Percentiles rank a stretch among this genome's conserved stretches.
phyloP scores from a whole-genome alignment of 2,797 vertebrate species.

The Labeo calbasu region DNA sequence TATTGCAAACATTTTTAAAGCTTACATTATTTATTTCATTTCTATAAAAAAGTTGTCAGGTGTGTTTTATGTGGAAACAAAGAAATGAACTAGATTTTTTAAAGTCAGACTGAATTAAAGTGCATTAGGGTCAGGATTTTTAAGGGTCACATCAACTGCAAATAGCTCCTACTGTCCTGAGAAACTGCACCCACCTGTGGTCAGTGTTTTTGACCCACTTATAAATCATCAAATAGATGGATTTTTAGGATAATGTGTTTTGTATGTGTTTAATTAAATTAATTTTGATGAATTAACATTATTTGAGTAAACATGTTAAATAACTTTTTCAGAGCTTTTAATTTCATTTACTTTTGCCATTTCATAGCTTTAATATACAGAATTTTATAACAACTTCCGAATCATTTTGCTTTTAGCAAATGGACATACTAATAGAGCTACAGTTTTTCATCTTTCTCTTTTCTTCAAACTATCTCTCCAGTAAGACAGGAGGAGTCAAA shows the following conservation, averaged over 20 bases:
- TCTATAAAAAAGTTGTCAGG: not conserved
- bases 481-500: not conserved
- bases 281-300: not conserved
- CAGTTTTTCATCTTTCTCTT: not conserved
- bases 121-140: not conserved
- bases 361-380: not conserved
- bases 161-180: not conserved
- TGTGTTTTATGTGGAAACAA: not conserved
- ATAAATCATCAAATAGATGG: not conserved
- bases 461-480: not conserved
- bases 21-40: not conserved
- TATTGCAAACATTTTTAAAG: constrained; percentile 9
- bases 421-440: not conserved
- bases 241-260: not conserved
- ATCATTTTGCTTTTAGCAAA: not conserved
- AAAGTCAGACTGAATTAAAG: not conserved
- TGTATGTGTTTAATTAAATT: not conserved
- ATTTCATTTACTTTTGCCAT: not conserved
- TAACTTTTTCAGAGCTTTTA: not conserved
- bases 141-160: not conserved
- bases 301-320: not conserved
- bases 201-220: not conserved
- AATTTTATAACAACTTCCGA: not conserved
- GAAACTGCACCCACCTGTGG: not conserved
- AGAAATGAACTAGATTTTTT: not conserved